These are phyloP conservation scores for Phaethon lepturus DNA, from an alignment of 2,113 vertebrate species.

Conservation along the genomic window DNA sequence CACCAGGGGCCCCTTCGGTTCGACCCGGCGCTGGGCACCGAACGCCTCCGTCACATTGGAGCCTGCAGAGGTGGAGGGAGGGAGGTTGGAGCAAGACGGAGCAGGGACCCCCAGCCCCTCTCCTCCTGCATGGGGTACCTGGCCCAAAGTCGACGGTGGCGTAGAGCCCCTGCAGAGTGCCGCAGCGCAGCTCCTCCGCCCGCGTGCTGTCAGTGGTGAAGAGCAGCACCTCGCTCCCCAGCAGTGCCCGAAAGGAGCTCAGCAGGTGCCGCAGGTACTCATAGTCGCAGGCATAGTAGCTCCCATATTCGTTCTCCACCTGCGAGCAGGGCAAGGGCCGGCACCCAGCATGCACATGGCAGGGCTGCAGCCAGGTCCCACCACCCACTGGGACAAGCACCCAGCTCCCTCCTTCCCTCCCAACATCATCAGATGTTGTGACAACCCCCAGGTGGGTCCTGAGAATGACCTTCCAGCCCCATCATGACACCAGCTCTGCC, in stretches of 20 bases:
- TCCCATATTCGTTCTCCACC: conserved; percentile 98
- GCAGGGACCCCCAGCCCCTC: neutral
- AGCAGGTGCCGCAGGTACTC: conserved; percentile 87
- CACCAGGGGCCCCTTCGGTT: conserved; percentile 91
- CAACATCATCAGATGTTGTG: neutral
- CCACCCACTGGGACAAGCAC: rapidly evolving
- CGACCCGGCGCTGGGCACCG: conserved; percentile 80
- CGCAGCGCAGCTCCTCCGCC: conserved; percentile 84
- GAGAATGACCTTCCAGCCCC: neutral
- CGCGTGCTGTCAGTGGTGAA: conserved; percentile 90
- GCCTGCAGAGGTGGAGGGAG: conserved; percentile 64
- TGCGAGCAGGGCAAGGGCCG: neutral
- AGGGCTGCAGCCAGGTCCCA: neutral
- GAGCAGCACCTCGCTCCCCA: conserved; percentile 86
- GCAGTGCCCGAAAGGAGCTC: conserved; percentile 80
- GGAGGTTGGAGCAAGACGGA: neutral
- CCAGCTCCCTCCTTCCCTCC: neutral
- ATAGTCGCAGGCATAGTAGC: conserved; percentile 89
- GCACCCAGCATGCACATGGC: neutral
- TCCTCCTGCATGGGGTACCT: conserved; percentile 74
- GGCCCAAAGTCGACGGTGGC: conserved; percentile 94
- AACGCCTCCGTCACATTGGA: conserved; percentile 86
- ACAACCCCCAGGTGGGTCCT: neutral
- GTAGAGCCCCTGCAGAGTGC: conserved; percentile 87
- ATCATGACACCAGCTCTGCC: neutral